Conservation (phyloP, 2,797 vertebrate genomes). For the Loris lydekkerianus region DNA sequence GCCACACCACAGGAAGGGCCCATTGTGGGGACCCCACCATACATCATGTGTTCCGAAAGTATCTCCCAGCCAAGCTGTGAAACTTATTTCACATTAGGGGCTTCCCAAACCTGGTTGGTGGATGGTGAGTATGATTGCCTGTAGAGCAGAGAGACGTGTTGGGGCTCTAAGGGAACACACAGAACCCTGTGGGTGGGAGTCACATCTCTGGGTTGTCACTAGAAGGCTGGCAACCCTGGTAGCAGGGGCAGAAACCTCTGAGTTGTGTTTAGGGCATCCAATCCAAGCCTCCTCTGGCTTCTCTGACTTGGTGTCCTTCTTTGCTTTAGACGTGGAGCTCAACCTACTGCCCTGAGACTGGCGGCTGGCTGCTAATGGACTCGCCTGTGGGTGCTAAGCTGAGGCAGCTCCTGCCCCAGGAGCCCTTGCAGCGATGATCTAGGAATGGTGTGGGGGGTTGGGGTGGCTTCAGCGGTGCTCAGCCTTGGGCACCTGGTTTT, state of each 20-base stretch:
- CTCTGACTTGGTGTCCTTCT: no score
- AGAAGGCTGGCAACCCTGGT: neutral
- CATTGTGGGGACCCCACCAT: neutral
- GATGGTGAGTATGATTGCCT: neutral
- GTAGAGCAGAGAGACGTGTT: neutral
- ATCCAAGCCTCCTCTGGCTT: neutral
- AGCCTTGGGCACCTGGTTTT: neutral
- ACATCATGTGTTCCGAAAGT: neutral
- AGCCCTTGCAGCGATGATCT: neutral
- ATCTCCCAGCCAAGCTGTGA: neutral
- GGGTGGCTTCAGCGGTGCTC: no score
- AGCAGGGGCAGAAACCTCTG: neutral
- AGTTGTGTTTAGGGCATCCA: neutral
- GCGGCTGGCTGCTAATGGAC: neutral
- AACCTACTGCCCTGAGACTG: neutral
- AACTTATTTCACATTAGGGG: neutral
- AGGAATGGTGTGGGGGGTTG: neutral
- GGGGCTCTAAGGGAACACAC: neutral
- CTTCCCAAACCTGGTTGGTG: neutral
- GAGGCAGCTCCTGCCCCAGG: neutral
- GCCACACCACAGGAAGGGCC: neutral
- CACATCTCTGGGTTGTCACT: neutral
- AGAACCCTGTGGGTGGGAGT: neutral
- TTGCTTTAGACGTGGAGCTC: neutral
- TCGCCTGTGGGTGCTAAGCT: neutral